These are phyloP conservation scores for Eubucco bourcierii DNA, from an alignment of 2,113 vertebrate genomes.

Conservation along the genomic window DNA sequence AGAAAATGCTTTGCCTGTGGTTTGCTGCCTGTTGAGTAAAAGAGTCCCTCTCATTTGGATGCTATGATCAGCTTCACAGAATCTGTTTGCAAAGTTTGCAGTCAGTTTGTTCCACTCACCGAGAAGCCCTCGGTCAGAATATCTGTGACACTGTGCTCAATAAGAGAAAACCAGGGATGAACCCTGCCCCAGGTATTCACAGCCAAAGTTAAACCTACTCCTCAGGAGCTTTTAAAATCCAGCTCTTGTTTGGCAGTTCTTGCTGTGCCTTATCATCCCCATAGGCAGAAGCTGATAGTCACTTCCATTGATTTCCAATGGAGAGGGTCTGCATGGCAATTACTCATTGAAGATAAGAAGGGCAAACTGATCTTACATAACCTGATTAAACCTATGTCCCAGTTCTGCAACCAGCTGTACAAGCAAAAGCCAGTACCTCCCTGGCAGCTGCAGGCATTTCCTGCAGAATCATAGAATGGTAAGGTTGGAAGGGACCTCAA, in stretches of 20 bases:
- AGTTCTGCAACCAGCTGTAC: background rate
- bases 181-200: background rate
- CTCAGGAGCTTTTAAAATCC: background rate
- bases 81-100: background rate
- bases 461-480: background rate
- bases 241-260: background rate
- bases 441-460: background rate
- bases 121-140: background rate
- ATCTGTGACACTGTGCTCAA: background rate
- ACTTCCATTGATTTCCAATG: fast-evolving
- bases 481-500: no score
- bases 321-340: background rate
- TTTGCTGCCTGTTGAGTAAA: constrained; percentile 17
- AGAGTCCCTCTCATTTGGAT: constrained; percentile 17
- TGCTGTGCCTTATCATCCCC: background rate
- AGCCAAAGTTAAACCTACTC: background rate
- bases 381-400: background rate
- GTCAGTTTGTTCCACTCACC: background rate
- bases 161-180: background rate
- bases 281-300: background rate
- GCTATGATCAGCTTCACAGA: background rate
- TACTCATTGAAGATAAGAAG: background rate
- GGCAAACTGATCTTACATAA: background rate
- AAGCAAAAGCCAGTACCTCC: background rate
- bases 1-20: constrained; percentile 32